Evolutionary conservation across 2,888 invertebrate genomes (phyloP), one percentile per base, ranked within the genome.

Genomic region (Nomada hirtipes): DNA sequence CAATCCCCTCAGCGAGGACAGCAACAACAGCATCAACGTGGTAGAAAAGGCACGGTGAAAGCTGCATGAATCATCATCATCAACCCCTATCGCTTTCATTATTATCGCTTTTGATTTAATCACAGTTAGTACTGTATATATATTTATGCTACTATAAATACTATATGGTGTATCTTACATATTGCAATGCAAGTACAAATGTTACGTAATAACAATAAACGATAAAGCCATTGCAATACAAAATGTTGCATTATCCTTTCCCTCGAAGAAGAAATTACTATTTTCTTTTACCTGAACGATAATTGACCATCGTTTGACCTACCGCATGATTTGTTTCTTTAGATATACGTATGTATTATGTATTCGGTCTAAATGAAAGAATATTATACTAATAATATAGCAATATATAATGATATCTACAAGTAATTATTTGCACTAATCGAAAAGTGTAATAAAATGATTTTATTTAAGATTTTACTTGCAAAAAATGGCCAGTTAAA

Each of bases 21-120:
- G 29, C 79, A 70, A 23, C 73, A 23, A 4, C 76, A 67, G 15
- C 53, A 52, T 2, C 60, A 65, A 11, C 79, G 79, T 4, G 67
- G 52, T 20, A 60, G 70, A 53, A 82, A 82, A 15, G 23, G 60
- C 9, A 63, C 13, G 2, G 13, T 59, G 13, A 79, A 76, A 50
- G 15, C 44, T 61, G 29, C 44, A 59, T 82, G 67, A 74, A 67
- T 26, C 2, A 63, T 55, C 10, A 57, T 50, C 23, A 42, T 55
- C 36, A 36, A 4, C 7, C 36, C 4, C 36, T 36, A 7, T 1
- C 10, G 13, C n/a, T 9, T 18, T 65, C 57, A 36, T 79, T 47
- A 18, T 57, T 20, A 36, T 71, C 4, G 44, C n/a, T 20, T 44
- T 60, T 4, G 50, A 18, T 67, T 15, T 7, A 4, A 18, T 64